These are phyloP conservation scores for Syngnathus scovelli DNA, from an alignment of 2,113 vertebrate genomes.

Conservation along the genomic window DNA sequence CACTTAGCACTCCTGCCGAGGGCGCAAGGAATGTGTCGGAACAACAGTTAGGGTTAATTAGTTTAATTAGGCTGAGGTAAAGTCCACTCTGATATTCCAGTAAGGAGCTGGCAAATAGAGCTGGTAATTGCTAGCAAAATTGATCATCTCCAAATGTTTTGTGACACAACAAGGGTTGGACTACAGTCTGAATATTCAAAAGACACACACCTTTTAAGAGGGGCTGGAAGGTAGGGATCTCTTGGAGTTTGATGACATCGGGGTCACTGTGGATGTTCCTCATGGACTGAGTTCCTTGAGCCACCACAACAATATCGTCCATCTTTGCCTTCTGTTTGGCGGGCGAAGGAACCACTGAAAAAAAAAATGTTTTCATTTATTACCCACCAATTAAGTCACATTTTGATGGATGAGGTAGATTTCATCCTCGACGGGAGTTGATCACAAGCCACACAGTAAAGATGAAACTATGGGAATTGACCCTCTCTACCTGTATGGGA, in stretches of 20 bases:
- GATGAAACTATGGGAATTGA: too few relatives aligned
- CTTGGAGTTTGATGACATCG: conserved; percentile 95
- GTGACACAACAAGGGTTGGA: background rate
- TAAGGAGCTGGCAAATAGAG: conserved; percentile 13
- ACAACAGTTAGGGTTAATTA: conserved; percentile 9
- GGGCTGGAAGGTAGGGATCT: conserved; percentile 96
- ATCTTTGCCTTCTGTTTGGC: conserved; percentile 94
- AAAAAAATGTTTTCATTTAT: background rate
- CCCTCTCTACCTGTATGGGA: too few relatives aligned
- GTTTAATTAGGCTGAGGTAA: conserved; percentile 8
- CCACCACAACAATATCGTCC: conserved; percentile 96
- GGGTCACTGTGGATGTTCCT: conserved; percentile 93
- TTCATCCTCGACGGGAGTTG: too few relatives aligned
- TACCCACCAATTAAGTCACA: background rate
- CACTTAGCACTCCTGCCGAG: conserved; percentile 82
- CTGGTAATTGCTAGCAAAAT: background rate
- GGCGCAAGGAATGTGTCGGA: conserved; percentile 1
- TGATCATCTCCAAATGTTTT: background rate
- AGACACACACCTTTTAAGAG: conserved; percentile 84
- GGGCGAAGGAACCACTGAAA: conserved; percentile 82
- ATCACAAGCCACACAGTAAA: too few relatives aligned
- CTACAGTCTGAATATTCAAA: background rate
- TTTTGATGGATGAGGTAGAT: background rate
- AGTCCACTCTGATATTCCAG: conserved; percentile 24
- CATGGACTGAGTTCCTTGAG: conserved; percentile 85